Base-by-base conservation (phyloP, 2,888 invertebrate species). In the Euspilapteryx auroguttella region DNA sequence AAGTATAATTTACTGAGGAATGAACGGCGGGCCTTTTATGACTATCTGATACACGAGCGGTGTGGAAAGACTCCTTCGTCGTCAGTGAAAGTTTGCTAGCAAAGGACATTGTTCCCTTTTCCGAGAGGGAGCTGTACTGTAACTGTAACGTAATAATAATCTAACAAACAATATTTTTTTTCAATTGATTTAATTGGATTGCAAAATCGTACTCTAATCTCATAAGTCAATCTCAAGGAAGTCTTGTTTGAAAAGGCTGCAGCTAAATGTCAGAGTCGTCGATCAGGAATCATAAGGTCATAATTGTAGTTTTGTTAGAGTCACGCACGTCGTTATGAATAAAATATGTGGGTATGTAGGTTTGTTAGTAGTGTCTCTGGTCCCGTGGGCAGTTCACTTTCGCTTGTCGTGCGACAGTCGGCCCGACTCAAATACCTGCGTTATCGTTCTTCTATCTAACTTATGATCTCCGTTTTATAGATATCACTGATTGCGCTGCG, bases 321-420 rank as follows among this genome's bases (percentile, higher is more conserved):
- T 14, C 7, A 56, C 61, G 64, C 65, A 66, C 63, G 42, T 47
- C 17, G 17, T n/a, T n/a, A n/a, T n/a, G n/a, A n/a, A n/a, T n/a
- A n/a, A n/a, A n/a, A n/a, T n/a, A n/a, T n/a, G n/a, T n/a, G n/a
- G n/a, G n/a, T n/a, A n/a, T n/a, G n/a, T n/a, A n/a, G n/a, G n/a
- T n/a, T n/a, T n/a, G n/a, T n/a, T n/a, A n/a, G n/a, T n/a, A n/a
- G n/a, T n/a, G n/a, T n/a, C n/a, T n/a, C n/a, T n/a, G n/a, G n/a
- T n/a, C n/a, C n/a, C n/a, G n/a, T n/a, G n/a, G n/a, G n/a, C n/a
- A n/a, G n/a, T n/a, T n/a, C n/a, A n/a, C n/a, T n/a, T n/a, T n/a
- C n/a, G n/a, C n/a, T n/a, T n/a, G n/a, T n/a, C n/a, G n/a, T n/a
- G n/a, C n/a, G n/a, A n/a, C n/a, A n/a, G n/a, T n/a, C n/a, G n/a